Percentiles rank a stretch among this genome's conserved stretches.
Evolutionary conservation across 2,113 vertebrate genomes (phyloP).

Genomic region (Cygnus buccinator): DNA sequence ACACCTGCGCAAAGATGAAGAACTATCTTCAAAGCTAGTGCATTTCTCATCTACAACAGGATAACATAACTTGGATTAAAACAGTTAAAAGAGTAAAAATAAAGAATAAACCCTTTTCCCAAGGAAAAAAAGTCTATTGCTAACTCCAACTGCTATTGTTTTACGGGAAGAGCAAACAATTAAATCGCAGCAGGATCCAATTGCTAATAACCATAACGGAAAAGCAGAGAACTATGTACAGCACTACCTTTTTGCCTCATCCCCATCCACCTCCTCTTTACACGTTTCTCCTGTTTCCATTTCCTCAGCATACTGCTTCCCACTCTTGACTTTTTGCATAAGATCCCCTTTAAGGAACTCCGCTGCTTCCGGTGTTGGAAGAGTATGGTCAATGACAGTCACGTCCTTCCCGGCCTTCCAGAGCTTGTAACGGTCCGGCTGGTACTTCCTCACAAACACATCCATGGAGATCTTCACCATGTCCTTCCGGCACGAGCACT

Average conservation of each 20-base stretch:
- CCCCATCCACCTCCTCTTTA: slow-evolving; percentile 31
- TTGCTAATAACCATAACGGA: not conserved
- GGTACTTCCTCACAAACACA: slow-evolving; percentile 93
- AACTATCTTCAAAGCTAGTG: not conserved
- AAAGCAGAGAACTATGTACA: not conserved
- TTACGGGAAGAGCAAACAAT: not conserved
- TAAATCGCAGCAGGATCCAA: not conserved
- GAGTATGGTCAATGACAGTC: slow-evolving; percentile 88
- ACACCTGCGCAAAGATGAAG: not conserved
- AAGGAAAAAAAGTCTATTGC: not conserved
- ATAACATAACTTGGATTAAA: not conserved
- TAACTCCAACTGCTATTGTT: not conserved
- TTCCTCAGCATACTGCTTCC: slow-evolving; percentile 70
- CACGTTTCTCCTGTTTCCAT: slow-evolving; percentile 40
- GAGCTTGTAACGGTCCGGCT: slow-evolving; percentile 93
- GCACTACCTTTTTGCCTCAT: slow-evolving; percentile 72
- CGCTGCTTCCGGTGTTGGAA: slow-evolving; percentile 87
- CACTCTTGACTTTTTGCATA: slow-evolving; percentile 63
- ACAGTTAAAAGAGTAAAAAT: not conserved
- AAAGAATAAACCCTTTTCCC: not conserved
- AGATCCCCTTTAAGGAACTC: slow-evolving; percentile 83
- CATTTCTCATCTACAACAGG: not conserved
- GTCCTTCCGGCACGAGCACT: slow-evolving; percentile 97
- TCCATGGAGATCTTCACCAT: slow-evolving; percentile 99
- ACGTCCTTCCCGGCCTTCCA: slow-evolving; percentile 95